Conservation (phyloP, 2,113 vertebrate species). For the Sceloporus tristichus region DNA sequence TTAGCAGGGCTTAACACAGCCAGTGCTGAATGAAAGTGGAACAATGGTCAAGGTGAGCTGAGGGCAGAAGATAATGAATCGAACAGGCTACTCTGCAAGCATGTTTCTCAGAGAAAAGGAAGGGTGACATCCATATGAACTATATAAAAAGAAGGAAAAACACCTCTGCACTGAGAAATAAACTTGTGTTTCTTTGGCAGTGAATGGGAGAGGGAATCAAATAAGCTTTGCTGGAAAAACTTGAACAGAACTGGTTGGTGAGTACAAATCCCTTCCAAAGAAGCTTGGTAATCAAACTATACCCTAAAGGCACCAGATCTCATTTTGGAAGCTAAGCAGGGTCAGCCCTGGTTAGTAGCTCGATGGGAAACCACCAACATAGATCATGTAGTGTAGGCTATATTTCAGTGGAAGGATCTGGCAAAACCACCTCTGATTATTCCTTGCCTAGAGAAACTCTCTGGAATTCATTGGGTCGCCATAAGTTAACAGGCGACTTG, state of each 20-base stretch:
- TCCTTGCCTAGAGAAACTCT: no score
- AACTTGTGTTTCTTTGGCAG: not conserved
- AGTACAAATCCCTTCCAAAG: no score
- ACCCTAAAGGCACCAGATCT: no score
- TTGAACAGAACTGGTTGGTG: not conserved
- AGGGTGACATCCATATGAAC: not conserved
- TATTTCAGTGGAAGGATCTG: no score
- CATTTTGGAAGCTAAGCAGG: no score
- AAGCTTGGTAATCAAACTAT: not conserved
- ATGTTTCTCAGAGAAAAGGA: not conserved
- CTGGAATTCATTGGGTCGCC: no score
- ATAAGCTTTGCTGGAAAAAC: not conserved
- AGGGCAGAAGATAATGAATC: not conserved
- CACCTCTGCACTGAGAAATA: not conserved
- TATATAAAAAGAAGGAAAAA: not conserved
- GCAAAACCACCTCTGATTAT: no score
- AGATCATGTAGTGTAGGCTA: no score
- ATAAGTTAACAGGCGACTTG: no score
- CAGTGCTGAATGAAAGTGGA: slow-evolving; percentile 57
- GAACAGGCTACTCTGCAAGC: not conserved
- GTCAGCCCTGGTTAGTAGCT: no score
- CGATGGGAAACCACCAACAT: no score
- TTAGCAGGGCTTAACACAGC: slow-evolving; percentile 61
- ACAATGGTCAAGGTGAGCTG: slow-evolving; percentile 65
- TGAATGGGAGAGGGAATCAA: not conserved